Evolutionary conservation across 2,113 vertebrate species (phyloP).

Genomic region (Rhinichthys klamathensis): DNA sequence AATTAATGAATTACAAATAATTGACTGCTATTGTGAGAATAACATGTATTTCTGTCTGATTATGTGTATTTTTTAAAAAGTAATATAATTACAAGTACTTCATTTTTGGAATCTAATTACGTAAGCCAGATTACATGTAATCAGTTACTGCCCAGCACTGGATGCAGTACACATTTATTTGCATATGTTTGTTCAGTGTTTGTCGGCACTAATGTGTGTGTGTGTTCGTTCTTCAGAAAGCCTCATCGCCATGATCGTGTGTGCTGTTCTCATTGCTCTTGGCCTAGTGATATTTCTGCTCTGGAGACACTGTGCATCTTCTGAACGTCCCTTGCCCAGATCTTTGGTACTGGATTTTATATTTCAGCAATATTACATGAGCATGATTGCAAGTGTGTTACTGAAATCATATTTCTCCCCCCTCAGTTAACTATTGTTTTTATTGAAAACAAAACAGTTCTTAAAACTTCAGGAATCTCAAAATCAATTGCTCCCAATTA

Average conservation of each 20-base stretch:
- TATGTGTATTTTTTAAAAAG: too few species aligned
- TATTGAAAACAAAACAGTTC: too few species aligned
- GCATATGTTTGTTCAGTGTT: not conserved
- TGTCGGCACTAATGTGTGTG: conserved; percentile 1
- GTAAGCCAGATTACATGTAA: too few species aligned
- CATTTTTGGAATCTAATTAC: too few species aligned
- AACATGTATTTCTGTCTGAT: too few species aligned
- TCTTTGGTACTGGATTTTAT: conserved; percentile 53
- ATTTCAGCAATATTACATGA: not conserved
- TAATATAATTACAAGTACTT: too few species aligned
- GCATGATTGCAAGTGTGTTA: too few species aligned
- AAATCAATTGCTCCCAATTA: not conserved
- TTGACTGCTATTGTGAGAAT: too few species aligned
- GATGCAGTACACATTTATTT: not conserved
- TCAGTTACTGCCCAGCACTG: too few species aligned
- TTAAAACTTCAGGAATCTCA: not conserved
- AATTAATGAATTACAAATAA: too few species aligned
- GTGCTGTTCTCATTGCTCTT: conserved; percentile 53
- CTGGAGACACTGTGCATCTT: not conserved
- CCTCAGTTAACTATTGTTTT: too few species aligned
- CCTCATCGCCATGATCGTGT: conserved; percentile 43
- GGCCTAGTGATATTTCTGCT: conserved; percentile 48
- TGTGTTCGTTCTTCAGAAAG: conserved; percentile 53
- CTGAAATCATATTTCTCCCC: too few species aligned
- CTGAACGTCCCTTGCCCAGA: conserved; percentile 60